phyloP scores from a whole-genome alignment of 1,140 invertebrate species.

The Aricia agestis region DNA sequence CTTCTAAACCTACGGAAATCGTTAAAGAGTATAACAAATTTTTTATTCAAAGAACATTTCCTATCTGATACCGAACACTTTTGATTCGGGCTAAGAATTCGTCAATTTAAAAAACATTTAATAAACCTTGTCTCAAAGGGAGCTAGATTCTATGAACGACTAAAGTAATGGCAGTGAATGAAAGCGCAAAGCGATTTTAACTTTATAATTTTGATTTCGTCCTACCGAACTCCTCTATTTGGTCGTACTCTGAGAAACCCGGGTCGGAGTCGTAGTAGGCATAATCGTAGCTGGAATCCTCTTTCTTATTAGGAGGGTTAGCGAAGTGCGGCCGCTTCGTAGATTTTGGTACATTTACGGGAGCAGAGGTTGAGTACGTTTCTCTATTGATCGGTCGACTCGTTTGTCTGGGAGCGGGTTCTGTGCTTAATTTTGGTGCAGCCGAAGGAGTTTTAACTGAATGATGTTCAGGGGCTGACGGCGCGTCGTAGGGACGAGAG shows the following conservation, averaged over 20 bases:
- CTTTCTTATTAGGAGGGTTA: conserved; percentile 61
- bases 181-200: conserved; percentile 20
- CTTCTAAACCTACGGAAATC: background rate
- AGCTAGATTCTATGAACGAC: conserved; percentile 38
- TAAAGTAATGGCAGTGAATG: conserved; percentile 66
- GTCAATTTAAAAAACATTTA: conserved; percentile 26
- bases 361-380: conserved; percentile 43
- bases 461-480: conserved; percentile 26
- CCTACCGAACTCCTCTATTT: conserved; percentile 75
- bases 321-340: conserved; percentile 41
- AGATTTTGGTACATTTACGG: conserved; percentile 30
- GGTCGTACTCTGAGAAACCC: conserved; percentile 74
- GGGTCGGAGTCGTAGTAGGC: conserved; percentile 80
- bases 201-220: conserved; percentile 69
- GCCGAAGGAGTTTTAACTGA: conserved; percentile 12
- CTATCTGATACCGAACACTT: background rate
- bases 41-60: background rate
- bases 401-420: conserved; percentile 33
- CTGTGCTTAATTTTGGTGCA: conserved; percentile 29
- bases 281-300: conserved; percentile 81
- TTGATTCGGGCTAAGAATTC: background rate
- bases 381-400: conserved; percentile 32
- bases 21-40: background rate
- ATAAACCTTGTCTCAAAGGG: background rate
- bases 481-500: conserved; percentile 50